phyloP scores from a whole-genome alignment of 1,140 invertebrate genomes.

The Polypedilum vanderplanki region DNA sequence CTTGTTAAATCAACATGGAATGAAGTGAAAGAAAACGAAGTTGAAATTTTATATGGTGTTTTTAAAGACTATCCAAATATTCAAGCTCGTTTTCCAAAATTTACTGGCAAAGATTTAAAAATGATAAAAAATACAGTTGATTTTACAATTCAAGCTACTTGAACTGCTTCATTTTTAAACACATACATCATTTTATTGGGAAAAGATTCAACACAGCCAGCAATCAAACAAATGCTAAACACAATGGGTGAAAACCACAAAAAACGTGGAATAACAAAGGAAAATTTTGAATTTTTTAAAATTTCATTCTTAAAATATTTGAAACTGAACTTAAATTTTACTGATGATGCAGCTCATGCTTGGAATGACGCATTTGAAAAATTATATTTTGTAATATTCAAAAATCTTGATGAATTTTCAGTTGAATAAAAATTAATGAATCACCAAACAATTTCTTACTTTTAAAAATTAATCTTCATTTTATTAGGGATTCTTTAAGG shows the following conservation, averaged over 20 bases:
- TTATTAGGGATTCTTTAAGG: too few relatives aligned
- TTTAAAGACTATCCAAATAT: too few relatives aligned
- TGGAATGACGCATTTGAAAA: not conserved
- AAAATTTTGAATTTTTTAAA: not conserved
- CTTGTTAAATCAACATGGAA: too few relatives aligned
- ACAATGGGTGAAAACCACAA: not conserved
- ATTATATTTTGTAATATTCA: not conserved
- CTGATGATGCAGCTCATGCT: not conserved
- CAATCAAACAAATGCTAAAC: not conserved
- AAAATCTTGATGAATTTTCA: too few relatives aligned
- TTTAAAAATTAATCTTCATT: too few relatives aligned
- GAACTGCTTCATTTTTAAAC: not conserved
- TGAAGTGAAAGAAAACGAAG: too few relatives aligned
- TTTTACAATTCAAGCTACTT: not conserved
- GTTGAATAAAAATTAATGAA: too few relatives aligned
- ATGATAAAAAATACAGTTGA: too few relatives aligned
- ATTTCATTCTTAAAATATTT: not conserved
- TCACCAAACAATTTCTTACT: too few relatives aligned
- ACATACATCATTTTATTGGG: not conserved
- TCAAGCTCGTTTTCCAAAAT: too few relatives aligned
- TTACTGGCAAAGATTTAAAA: too few relatives aligned
- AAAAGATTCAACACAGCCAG: not conserved
- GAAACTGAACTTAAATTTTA: not conserved
- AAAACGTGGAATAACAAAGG: not conserved
- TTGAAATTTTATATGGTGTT: too few relatives aligned